Conservation (phyloP, 2,888 invertebrate species). For the Rhagonycha fulva region DNA sequence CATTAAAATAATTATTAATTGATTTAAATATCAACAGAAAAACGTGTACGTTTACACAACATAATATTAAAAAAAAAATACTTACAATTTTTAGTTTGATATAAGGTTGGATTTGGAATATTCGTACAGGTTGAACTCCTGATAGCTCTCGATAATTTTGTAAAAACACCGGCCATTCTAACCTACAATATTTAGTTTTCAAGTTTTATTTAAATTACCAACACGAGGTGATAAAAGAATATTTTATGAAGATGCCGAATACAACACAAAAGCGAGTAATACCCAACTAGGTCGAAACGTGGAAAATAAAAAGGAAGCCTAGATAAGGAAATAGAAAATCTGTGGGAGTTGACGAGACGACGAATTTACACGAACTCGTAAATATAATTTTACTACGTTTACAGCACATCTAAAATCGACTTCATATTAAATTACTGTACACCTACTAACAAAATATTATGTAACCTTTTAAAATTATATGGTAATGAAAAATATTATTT, state of each 20-base stretch:
- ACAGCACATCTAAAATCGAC: not conserved
- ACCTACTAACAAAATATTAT: not conserved
- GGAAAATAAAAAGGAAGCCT: not conserved
- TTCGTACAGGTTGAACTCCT: conserved; percentile 41
- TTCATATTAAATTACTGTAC: not conserved
- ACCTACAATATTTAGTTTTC: conserved; percentile 35
- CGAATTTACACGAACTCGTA: not conserved
- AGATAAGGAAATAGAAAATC: not conserved
- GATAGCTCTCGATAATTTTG: conserved; percentile 50
- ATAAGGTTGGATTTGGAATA: conserved; percentile 30
- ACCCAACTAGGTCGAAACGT: not conserved
- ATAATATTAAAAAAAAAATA: conserved; percentile 13
- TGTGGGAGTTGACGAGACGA: not conserved
- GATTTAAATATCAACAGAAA: not conserved
- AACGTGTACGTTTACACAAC: not conserved
- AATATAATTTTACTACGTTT: not conserved
- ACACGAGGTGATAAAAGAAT: not conserved
- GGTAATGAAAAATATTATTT: too few species aligned
- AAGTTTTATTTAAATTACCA: conserved; percentile 2
- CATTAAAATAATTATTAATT: not conserved
- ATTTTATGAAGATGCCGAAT: not conserved
- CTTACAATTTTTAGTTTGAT: conserved; percentile 47
- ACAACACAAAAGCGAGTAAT: not conserved
- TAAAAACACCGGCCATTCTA: conserved; percentile 53
- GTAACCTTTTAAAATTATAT: not conserved